These are phyloP conservation scores for Lacerta agilis DNA, from an alignment of 2,797 vertebrate species.

Conservation along the genomic window DNA sequence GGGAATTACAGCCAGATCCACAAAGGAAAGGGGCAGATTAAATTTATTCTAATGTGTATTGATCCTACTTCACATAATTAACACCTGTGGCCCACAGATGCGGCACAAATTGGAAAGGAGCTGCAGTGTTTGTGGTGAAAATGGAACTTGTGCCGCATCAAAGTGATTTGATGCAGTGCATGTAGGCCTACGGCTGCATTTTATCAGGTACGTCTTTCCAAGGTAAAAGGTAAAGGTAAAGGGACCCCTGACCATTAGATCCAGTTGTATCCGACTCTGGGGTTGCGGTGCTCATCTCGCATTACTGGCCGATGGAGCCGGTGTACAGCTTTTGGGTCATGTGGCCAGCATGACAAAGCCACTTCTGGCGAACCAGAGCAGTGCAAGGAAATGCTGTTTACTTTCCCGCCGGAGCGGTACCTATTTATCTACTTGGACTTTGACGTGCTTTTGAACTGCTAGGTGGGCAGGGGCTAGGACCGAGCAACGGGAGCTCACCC, in stretches of 20 bases:
- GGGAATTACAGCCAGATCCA: not conserved
- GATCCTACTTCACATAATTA: not conserved
- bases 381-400: too few species aligned
- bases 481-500: too few species aligned
- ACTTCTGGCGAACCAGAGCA: too few species aligned
- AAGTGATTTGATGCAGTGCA: not conserved
- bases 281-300: too few species aligned
- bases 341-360: too few species aligned
- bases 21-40: not conserved
- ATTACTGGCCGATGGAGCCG: too few species aligned
- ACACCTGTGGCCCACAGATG: not conserved
- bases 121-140: not conserved
- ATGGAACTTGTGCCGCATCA: not conserved
- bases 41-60: not conserved
- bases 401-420: too few species aligned
- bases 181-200: not conserved
- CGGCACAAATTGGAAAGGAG: not conserved
- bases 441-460: too few species aligned
- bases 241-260: too few species aligned
- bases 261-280: accelerated
- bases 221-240: not conserved
- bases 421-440: too few species aligned
- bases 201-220: not conserved
- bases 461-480: too few species aligned
- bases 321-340: too few species aligned